phyloP scores from a whole-genome alignment of 2,888 invertebrate species.

The Vanessa cardui region DNA sequence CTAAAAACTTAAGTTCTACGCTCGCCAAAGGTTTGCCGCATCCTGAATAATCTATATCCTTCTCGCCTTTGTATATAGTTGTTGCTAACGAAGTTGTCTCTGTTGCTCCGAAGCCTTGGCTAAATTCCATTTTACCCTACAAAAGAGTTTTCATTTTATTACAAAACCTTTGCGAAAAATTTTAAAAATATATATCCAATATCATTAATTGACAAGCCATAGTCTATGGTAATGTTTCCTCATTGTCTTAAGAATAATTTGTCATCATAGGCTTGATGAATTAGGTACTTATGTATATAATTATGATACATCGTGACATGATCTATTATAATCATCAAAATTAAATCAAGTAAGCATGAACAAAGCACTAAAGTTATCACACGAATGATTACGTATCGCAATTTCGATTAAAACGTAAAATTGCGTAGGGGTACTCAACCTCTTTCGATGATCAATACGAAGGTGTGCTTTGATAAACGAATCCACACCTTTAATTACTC shows the following conservation, averaged over 20 bases:
- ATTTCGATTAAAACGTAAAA: neutral
- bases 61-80: constrained; percentile 52
- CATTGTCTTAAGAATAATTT: no score
- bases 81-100: constrained; percentile 68
- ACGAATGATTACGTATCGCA: neutral
- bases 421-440: neutral
- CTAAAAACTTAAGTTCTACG: constrained; percentile 62
- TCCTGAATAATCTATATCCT: constrained; percentile 59
- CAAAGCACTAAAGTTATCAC: neutral
- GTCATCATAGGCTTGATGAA: no score
- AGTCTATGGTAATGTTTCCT: no score
- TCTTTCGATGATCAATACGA: neutral
- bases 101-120: constrained; percentile 74
- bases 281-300: no score
- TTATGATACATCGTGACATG: no score
- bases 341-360: no score
- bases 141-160: constrained; percentile 35
- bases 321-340: no score
- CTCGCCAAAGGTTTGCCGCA: constrained; percentile 65
- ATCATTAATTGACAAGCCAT: no score
- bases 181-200: no score
- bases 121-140: constrained; percentile 65
- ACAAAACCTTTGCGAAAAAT: neutral
- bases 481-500: neutral
- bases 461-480: neutral